Base-by-base conservation (phyloP, 1,140 invertebrate genomes). In the Eupeodes corollae region DNA sequence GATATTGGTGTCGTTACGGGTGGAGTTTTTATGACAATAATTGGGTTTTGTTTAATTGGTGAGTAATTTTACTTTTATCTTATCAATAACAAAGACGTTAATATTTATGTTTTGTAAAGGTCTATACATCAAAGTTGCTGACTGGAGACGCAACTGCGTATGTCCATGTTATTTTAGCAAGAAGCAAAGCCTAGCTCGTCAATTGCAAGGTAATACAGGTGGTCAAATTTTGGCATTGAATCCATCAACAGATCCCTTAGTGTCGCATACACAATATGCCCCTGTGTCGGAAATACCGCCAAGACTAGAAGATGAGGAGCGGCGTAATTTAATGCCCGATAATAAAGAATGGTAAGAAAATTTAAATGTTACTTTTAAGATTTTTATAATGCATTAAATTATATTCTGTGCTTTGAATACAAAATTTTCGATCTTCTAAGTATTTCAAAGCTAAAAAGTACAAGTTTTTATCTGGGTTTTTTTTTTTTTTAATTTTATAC, bases 221-320 rank as follows among this genome's bases (percentile, higher is more conserved):
- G 49, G 47, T 16, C 44, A 41, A 11, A 48, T 48, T 39, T 44
- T 53, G 48, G 52, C 69, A 40, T 57, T 75, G 42, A 81, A 80
- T 70, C 79, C 79, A 32, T 81, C 79, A n/a, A 82, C 79, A n/a
- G 79, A 82, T 70, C 73, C 80, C 18, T 67, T 82, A 44, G 79
- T 83, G 32, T 73, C 78, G 3, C 55, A 56, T 40, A 79, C 79
- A 19, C 79, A 82, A 66, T 82, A 83, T 66, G 79, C 76, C 38
- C 79, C 79, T 1, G 77, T 82, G 6, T 75, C 78, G 11, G 80
- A 83, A 58, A 75, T 80, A n/a, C 79, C 79, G 16, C 74, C 77
- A 5, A 63, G 74, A 3, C 68, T 66, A 13, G 77, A 79, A 49
- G 79, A 80, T 46, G 70, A 73, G 51, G 79, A 82, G 61, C 76